These are phyloP conservation scores for Leptoclinus maculatus DNA, from an alignment of 2,797 vertebrate species.

Conservation along the genomic window DNA sequence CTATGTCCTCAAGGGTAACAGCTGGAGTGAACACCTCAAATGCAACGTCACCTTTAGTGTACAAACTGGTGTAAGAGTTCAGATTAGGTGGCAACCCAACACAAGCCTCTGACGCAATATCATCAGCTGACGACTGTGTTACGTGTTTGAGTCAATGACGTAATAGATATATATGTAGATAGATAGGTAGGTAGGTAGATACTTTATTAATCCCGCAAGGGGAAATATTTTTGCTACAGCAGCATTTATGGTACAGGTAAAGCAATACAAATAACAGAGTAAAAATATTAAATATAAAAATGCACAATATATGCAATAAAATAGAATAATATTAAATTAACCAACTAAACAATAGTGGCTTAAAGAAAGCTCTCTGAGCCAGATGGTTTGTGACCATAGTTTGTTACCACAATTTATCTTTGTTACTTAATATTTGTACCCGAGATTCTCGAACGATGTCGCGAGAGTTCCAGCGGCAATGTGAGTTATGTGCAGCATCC, in stretches of 20 bases:
- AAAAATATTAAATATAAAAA: no score
- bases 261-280: no score
- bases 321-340: no score
- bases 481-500: background rate
- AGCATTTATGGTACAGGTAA: no score
- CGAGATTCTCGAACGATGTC: background rate
- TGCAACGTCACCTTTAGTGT: background rate
- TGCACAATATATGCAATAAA: no score
- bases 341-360: no score
- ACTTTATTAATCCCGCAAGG: no score
- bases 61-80: background rate
- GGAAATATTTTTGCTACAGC: no score
- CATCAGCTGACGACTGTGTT: slow-evolving; percentile 15
- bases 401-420: background rate
- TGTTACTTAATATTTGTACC: background rate
- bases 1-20: background rate
- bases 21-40: background rate
- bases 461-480: background rate
- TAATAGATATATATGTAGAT: background rate
- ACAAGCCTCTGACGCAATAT: background rate
- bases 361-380: no score
- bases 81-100: background rate
- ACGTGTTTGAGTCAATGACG: background rate
- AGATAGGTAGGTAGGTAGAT: no score
- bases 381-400: background rate